A percentile compares a stretch with the other conserved stretches of the same genome.
phyloP scores from a whole-genome alignment of 2,113 vertebrate species.

The Shinisaurus crocodilurus region DNA sequence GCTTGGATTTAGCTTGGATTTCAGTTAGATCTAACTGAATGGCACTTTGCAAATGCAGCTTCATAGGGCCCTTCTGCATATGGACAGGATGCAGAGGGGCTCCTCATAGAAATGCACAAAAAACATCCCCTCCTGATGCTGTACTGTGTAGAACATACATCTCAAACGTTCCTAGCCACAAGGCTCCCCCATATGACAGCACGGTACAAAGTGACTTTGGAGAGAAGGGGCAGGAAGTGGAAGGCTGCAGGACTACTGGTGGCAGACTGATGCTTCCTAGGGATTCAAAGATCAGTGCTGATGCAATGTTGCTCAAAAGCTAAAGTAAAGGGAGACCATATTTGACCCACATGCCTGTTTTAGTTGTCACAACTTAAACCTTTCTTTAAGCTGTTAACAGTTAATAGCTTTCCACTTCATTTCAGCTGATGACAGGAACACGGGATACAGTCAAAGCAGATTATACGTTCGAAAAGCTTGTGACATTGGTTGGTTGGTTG shows the following conservation, averaged over 20 bases:
- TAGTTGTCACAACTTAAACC: neutral
- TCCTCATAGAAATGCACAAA: neutral
- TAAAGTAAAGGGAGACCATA: neutral
- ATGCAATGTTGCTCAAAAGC: neutral
- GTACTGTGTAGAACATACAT: no score
- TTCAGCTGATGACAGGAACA: neutral
- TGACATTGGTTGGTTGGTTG: no score
- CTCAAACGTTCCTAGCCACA: no score
- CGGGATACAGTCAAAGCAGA: no score
- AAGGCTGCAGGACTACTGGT: neutral
- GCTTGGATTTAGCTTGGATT: no score
- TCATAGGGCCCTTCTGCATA: neutral
- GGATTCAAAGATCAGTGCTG: no score
- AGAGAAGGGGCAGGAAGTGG: neutral
- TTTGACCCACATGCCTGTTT: neutral
- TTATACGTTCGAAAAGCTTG: no score
- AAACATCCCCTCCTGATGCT: neutral
- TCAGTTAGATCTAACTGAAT: neutral
- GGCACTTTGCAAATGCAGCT: neutral
- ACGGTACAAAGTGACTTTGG: neutral
- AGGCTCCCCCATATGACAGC: neutral
- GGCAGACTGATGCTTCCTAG: neutral
- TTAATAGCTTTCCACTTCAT: neutral
- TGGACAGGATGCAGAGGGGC: neutral
- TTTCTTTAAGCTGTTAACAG: neutral